phyloP scores from a whole-genome alignment of 2,113 vertebrate genomes.

The Platysteira castanea region DNA sequence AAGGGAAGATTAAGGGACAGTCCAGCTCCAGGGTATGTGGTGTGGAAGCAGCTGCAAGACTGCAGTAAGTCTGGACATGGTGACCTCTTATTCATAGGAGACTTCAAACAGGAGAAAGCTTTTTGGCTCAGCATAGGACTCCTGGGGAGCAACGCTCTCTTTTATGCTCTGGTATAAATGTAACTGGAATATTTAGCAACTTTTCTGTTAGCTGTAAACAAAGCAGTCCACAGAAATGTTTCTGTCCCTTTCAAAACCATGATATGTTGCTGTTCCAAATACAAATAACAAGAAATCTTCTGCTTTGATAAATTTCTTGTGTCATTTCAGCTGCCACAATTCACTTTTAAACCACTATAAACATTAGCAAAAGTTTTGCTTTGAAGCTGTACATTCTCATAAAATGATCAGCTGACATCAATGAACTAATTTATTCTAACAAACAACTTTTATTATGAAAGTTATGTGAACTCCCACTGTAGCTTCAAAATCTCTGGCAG shows the following conservation, averaged over 20 bases:
- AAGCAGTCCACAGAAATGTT: background rate
- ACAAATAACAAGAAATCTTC: background rate
- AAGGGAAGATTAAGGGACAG: background rate
- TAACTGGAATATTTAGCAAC: background rate
- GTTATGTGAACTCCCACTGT: background rate
- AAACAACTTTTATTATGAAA: background rate
- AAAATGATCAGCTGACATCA: background rate
- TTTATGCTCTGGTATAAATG: background rate
- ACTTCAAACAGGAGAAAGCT: background rate
- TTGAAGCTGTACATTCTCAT: background rate
- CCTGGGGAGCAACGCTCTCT: background rate
- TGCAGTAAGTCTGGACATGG: background rate
- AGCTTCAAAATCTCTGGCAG: background rate
- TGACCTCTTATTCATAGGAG: no score
- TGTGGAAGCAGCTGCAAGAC: background rate
- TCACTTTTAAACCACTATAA: background rate
- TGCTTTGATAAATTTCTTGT: background rate
- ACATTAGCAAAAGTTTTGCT: background rate
- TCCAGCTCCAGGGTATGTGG: background rate
- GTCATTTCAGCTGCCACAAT: background rate
- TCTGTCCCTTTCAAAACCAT: background rate
- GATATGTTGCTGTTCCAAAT: background rate
- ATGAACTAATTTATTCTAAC: background rate
- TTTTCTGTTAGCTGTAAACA: background rate
- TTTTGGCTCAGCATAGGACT: background rate